Base-by-base conservation (phyloP, 2,888 invertebrate genomes). In the Acrobeloides nanus region DNA sequence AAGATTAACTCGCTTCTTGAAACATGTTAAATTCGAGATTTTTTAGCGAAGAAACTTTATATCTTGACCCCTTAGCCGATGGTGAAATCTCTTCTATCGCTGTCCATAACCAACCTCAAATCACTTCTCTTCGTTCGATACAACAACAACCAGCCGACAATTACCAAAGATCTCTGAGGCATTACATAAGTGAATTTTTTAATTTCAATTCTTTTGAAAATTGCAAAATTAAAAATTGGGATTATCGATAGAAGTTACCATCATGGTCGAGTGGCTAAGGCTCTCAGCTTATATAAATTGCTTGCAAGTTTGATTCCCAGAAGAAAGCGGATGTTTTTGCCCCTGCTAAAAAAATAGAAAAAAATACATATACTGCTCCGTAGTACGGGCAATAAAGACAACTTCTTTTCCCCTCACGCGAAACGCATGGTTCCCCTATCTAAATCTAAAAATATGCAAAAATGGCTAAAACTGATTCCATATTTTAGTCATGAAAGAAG, bases 91-190 rank as follows among this genome's bases (percentile, higher is more conserved):
- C 69, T 1, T 62, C 68, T 1, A 37, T 55, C n/a, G 53, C 56
- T 10, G 53, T 65, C 12, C 34, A 57, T 10, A 53, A 50, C 37
- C 38, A 38, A 6, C 57, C 60, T 7, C 48, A 52, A 12, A 48
- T 69, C 23, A 60, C 64, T 18, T 65, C 67, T 6, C 49, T 67
- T 38, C 51, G 61, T 38, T 43, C 61, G 17, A 26, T 61, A 8
- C 44, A 62, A 55, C 26, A 42, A 45, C 3, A 27, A 51, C n/a
- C n/a, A n/a, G 23, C 57, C 38, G 51, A 61, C 43, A 63, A 61
- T 42, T 70, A 68, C 47, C 68, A 70, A 45, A 48, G 69, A 25
- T 57, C 61, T 12, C 54, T 61, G 0, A 37, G 69, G 5, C 68
- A 68, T 35, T 69, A 64, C 46, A 53, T 69, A 8, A n/a, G 4